Percentiles rank a stretch among this genome's conserved stretches.
phyloP scores from a whole-genome alignment of 2,113 vertebrate genomes.

The Panthera uncia region DNA sequence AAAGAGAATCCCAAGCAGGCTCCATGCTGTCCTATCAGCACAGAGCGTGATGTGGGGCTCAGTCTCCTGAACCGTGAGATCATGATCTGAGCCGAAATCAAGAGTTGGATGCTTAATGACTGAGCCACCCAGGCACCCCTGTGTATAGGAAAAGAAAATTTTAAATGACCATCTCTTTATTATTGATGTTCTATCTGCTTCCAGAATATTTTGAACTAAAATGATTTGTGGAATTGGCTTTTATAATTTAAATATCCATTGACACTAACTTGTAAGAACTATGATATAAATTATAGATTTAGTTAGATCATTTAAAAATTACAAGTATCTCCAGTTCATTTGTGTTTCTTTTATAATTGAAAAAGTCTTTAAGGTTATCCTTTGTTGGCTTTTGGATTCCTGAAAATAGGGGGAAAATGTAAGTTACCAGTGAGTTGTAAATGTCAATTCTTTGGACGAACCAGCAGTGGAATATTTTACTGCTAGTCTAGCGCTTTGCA shows the following conservation, averaged over 20 bases:
- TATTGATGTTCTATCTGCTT: background rate
- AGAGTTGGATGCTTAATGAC: too few relatives aligned
- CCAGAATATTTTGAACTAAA: slow-evolving; percentile 19
- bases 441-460: slow-evolving; percentile 37
- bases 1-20: too few relatives aligned
- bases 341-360: slow-evolving; percentile 17
- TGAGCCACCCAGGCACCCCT: too few relatives aligned
- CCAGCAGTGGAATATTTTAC: background rate
- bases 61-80: too few relatives aligned
- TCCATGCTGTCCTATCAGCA: too few relatives aligned
- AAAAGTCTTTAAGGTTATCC: background rate
- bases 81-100: too few relatives aligned
- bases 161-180: slow-evolving; percentile 2
- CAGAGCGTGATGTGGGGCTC: too few relatives aligned
- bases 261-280: background rate
- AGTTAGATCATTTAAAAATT: slow-evolving; percentile 28
- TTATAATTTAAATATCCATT: background rate
- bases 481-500: slow-evolving; percentile 28
- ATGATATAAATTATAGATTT: background rate
- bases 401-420: slow-evolving; percentile 31
- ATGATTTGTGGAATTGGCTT: background rate
- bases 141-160: background rate
- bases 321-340: background rate
- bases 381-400: slow-evolving; percentile 39
- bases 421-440: slow-evolving; percentile 24